These are phyloP conservation scores for Arrhopalites spinosus DNA, from an alignment of 2,888 invertebrate genomes.

Conservation along the genomic window DNA sequence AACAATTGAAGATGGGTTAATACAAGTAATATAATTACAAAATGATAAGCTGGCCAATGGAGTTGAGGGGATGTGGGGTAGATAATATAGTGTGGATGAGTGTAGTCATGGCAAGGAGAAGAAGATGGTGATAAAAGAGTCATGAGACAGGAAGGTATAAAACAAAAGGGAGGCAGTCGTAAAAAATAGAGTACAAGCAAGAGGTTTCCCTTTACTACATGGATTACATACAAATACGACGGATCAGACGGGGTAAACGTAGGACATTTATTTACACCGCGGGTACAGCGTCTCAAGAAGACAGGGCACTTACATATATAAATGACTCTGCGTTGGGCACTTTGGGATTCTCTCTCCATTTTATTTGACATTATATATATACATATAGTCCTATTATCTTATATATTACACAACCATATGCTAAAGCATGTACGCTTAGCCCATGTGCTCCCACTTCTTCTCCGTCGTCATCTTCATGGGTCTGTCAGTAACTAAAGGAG, in stretches of 20 bases:
- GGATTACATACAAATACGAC: conserved; percentile 32
- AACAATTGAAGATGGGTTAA: no score
- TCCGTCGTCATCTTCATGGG: neutral
- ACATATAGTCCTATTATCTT: neutral
- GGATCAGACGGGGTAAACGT: conserved; percentile 28
- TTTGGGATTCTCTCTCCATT: neutral
- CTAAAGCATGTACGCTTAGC: neutral
- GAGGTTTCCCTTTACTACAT: conserved; percentile 21
- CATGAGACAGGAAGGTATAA: conserved; percentile 35
- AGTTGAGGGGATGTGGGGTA: no score
- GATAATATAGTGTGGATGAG: no score
- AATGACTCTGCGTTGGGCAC: neutral
- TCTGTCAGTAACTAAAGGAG: neutral
- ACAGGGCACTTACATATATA: neutral
- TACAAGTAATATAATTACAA: no score
- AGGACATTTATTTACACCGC: conserved; percentile 39
- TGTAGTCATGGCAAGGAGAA: neutral
- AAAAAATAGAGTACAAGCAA: conserved; percentile 31
- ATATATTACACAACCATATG: neutral
- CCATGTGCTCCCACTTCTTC: neutral
- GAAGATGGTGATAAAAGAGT: no score
- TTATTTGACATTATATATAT: neutral
- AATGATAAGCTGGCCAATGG: no score
- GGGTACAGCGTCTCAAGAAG: neutral
- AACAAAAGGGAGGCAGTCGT: conserved; percentile 29